Base-by-base conservation (phyloP, 2,888 invertebrate genomes). In the Microctonus brassicae region DNA sequence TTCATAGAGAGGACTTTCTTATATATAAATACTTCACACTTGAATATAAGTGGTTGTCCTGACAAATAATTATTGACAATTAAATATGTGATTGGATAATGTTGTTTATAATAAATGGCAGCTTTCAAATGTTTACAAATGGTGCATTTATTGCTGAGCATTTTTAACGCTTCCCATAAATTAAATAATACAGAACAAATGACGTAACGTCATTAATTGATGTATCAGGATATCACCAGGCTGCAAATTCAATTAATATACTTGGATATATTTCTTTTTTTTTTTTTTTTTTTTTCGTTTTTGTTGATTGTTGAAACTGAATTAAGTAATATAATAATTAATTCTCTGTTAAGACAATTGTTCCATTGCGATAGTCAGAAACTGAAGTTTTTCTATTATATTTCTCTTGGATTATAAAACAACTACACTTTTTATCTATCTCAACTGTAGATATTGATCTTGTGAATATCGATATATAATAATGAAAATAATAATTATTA, bases 11-110 rank as follows among this genome's bases (percentile, higher is more conserved):
- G 70, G 69, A 55, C 55, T 24, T 24, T 55, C 29, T 2, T 63
- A 29, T 24, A 55, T 22, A 24, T 68, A 62, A 72, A 29, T 29
- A 29, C 7, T 5, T 64, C 57, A 68, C 65, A 76, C 69, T 67
- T 64, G 70, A 62, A 67, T 73, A 70, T 71, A 58, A 72, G 17
- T 74, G 65, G 53, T 75, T 78, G 73, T 75, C 75, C 77, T 77
- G 78, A 81, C 78, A 80, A 76, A 79, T 78, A 78, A 81, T 26
- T n/a, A n/a, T 29, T 29, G 79, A 80, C 79, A 82, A 78, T 17
- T 20, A 47, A 47, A 47, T 81, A 80, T 78, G 78, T 79, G 80
- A 80, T 77, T 78, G 76, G 70, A 69, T 58, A 69, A 61, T 62
- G 62, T 4, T 62, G 11, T 20, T n/a, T 67, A 42, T 52, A n/a